Base-by-base conservation (phyloP, 35 echinoderm and acorn worm genomes). In the Strongylocentrotus purpuratus region DNA sequence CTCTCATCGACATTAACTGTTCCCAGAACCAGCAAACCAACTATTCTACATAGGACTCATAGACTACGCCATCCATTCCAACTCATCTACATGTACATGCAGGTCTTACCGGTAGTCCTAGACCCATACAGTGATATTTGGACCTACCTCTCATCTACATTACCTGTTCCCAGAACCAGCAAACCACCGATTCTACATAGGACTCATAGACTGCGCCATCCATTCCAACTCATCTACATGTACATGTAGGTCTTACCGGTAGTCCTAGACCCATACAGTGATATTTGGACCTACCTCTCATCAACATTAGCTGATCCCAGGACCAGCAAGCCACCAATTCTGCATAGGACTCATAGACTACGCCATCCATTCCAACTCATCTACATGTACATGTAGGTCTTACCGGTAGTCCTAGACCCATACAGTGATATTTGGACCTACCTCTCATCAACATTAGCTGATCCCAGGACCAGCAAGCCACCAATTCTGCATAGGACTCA, bases 381-480 rank as follows among this genome's bases (percentile, higher is more conserved):
- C n/a, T n/a, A n/a, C n/a, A n/a, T n/a, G n/a, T n/a, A n/a, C 97
- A 95, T 99, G 97, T 25, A 99, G 96, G 11, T 59, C 52, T 59
- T 59, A 41, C 35, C 35, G 35, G 35, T 41, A 59, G 52, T 59
- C 52, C 17, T 59, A 17, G 11, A 59, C 52, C 17, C 17, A 17
- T 59, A 59, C 11, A 59, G 6, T 59, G 52, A 59, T 9, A 59
- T 59, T 78, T 41, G 32, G 12, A 35, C 20, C 52, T 93, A 99
- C 98, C 98, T 95, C 92, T 99, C 98, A 95, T 99, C 98, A 8
- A 99, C 98, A 91, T 99, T 99, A 33, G 97, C 96, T 11, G 98
- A 95, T 46, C 98, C 98, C 1, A 99, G 96, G 0, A 99, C 98
- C 33, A 98, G 95, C 9, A 99, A 58, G 6, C 50, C 15, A 58